Evolutionary conservation across 2,888 invertebrate genomes (phyloP).

Genomic region (Anthophora plumipes): DNA sequence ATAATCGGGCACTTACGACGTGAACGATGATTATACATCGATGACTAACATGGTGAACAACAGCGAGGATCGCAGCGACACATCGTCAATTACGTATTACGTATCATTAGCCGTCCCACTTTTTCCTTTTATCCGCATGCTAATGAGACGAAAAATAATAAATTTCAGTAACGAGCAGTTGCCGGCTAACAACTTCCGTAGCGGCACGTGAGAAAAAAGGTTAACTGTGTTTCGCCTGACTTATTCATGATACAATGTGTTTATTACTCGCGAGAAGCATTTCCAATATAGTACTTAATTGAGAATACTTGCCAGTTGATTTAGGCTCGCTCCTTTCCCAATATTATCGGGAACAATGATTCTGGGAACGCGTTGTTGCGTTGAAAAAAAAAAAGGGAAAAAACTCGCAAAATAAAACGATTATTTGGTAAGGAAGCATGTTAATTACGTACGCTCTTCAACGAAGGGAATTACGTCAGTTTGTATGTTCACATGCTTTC

Average conservation of each 20-base stretch:
- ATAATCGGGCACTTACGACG: constrained; percentile 10
- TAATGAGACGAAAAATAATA: constrained; percentile 51
- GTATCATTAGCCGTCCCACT: constrained; percentile 34
- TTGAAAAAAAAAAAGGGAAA: too few relatives aligned
- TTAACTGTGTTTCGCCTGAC: constrained; percentile 38
- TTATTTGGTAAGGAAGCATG: constrained; percentile 9
- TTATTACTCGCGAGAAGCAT: constrained; percentile 16
- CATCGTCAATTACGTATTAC: constrained; percentile 35
- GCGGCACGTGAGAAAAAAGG: constrained; percentile 57
- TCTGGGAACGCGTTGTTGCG: not conserved
- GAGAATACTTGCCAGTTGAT: not conserved
- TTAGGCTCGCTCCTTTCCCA: not conserved
- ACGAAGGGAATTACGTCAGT: not conserved
- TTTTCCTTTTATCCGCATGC: constrained; percentile 32
- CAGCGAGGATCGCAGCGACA: constrained; percentile 14
- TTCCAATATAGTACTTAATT: constrained; percentile 17
- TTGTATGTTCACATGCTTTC: constrained; percentile 20
- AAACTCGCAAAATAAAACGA: not conserved
- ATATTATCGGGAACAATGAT: constrained; percentile 19
- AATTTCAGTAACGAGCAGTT: constrained; percentile 51
- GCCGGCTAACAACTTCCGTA: constrained; percentile 46
- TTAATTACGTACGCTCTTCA: constrained; percentile 23
- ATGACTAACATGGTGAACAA: constrained; percentile 16
- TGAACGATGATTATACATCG: constrained; percentile 1
- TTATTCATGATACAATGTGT: constrained; percentile 32